Base-by-base conservation (phyloP, 2,797 vertebrate genomes). In the Lagocephalus sceleratus region DNA sequence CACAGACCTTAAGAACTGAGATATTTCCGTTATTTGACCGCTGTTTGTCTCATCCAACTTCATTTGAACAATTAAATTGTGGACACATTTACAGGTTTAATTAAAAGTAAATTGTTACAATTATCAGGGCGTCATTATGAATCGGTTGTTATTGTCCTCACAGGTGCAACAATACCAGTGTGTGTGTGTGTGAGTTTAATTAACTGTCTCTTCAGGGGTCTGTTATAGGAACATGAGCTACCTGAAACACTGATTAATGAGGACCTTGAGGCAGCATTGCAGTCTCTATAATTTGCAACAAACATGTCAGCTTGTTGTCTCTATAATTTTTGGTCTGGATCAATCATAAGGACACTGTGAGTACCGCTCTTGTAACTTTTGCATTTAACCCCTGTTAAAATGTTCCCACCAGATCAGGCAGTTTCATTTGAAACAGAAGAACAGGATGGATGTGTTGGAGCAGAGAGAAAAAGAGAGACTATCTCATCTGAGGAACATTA, bases 401-500 rank as follows among this genome's bases (percentile, higher is more conserved):
- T 68, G 5, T 60, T 17, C 3, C 8, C 40, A 52, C 38, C 80
- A 98, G 96, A 82, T 98, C 76, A 92, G 81, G 69, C 89, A 90
- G 76, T 95, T 93, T 83, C 82, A 92, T 85, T 83, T 88, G 62
- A 87, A 92, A 74, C 93, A 94, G 84, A 85, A 90, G 76, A 87
- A 74, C 66, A 92, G 83, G 68, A 90, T 89, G 84, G 89, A 92
- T 73, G 82, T 89, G 60, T 81, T 90, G 77, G 90, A 92, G 85
- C 81, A 73, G 68, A 89, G 87, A 70, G 91, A 94, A 65, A 87
- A 91, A 61, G 81, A 71, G 47, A 89, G 70, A 60, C 88, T 97
- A 44, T 85, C 90, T 54, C 82, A 92, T 81, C 63, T 95, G 67
- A 94, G 92, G 79, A 86, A 84, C 50, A 32, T 89, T 71, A 92